Percentiles rank a stretch among this genome's conserved stretches.
Conservation (phyloP, 2,113 vertebrate species). For the Caloenas nicobarica region DNA sequence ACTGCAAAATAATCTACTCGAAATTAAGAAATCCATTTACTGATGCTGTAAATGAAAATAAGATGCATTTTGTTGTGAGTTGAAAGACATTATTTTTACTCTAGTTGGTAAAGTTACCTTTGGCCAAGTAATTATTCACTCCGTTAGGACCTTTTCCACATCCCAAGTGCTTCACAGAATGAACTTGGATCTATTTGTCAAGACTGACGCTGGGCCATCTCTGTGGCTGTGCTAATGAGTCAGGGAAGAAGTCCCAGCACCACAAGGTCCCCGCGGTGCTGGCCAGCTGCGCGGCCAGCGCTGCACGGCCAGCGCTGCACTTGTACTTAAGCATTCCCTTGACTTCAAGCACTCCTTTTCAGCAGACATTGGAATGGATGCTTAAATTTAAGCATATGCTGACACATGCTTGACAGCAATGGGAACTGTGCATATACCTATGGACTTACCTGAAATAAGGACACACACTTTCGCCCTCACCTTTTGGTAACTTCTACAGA, state of each 20-base stretch:
- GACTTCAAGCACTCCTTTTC: background rate
- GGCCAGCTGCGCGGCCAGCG: background rate
- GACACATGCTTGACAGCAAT: background rate
- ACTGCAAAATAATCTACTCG: background rate
- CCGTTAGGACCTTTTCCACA: background rate
- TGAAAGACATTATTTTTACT: constrained; percentile 3
- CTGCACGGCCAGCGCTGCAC: background rate
- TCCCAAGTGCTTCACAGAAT: background rate
- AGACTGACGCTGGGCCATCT: background rate
- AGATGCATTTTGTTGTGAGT: background rate
- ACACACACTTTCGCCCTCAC: background rate
- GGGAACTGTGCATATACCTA: background rate
- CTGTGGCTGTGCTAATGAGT: background rate
- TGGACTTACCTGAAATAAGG: background rate
- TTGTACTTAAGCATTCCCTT: background rate
- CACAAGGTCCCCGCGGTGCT: background rate
- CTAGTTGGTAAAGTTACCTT: background rate
- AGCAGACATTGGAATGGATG: background rate
- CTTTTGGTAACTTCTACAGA: background rate
- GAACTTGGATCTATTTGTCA: background rate
- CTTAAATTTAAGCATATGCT: background rate
- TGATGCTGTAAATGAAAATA: background rate
- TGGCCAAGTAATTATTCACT: background rate
- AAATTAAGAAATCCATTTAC: constrained; percentile 30
- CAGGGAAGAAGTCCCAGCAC: background rate